phyloP scores from a whole-genome alignment of 2,113 vertebrate species.

The Acrocephalus kingi region DNA sequence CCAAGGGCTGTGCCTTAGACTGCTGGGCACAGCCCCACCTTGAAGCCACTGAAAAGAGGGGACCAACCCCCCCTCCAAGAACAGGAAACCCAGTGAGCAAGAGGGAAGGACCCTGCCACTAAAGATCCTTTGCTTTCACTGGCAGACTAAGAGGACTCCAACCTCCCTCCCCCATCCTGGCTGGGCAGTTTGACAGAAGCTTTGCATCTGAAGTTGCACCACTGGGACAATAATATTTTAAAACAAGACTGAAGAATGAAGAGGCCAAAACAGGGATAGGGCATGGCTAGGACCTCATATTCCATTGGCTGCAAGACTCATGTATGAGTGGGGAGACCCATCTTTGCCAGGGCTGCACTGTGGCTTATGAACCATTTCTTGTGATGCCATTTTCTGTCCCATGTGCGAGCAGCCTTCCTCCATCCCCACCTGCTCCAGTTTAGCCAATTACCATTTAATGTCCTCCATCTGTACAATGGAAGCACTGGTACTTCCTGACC shows the following conservation, averaged over 20 bases:
- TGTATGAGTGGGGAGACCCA: fast-evolving
- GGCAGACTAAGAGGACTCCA: neutral
- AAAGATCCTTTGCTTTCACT: neutral
- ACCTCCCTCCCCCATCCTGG: neutral
- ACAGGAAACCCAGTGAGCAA: neutral
- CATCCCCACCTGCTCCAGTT: conserved; percentile 16
- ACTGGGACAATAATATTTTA: neutral
- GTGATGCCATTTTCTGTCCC: neutral
- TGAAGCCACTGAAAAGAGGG: neutral
- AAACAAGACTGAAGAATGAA: neutral
- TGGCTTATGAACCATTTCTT: neutral
- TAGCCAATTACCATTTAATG: conserved; percentile 16
- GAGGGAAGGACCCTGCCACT: neutral
- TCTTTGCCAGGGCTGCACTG: fast-evolving
- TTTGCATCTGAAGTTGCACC: neutral
- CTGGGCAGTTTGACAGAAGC: neutral
- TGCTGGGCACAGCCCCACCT: neutral
- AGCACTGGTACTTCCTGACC: conserved; percentile 15
- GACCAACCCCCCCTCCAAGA: neutral
- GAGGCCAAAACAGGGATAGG: neutral
- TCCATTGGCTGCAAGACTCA: neutral
- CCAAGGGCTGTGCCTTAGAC: fast-evolving
- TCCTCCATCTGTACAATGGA: conserved; percentile 5
- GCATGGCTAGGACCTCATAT: neutral
- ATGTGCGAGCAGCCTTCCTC: neutral